Percentiles rank a stretch among this genome's conserved stretches.
phyloP scores from a whole-genome alignment of 2,113 vertebrate species.

The Megaceryle torquata region DNA sequence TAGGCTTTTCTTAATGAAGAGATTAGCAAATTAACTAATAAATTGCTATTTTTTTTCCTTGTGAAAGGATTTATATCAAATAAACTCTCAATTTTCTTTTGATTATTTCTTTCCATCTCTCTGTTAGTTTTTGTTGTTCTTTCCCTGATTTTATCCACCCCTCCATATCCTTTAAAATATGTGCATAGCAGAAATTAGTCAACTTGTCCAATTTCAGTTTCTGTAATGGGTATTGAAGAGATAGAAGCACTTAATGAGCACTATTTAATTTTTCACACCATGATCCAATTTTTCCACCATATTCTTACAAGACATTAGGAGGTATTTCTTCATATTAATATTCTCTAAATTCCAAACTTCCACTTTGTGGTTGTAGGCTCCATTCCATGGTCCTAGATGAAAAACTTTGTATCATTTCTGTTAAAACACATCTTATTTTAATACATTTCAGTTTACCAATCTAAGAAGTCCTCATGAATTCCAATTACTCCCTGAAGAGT shows the following conservation, averaged over 20 bases:
- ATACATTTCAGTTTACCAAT: not conserved
- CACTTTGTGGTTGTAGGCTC: not conserved
- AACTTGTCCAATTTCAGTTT: not conserved
- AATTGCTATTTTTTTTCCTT: not conserved
- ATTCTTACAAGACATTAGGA: not conserved
- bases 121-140: not conserved
- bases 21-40: not conserved
- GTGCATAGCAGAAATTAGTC: not conserved
- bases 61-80: not conserved
- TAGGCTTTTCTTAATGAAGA: not conserved
- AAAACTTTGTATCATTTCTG: not conserved
- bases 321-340: not conserved
- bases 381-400: not conserved
- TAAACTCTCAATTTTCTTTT: not conserved
- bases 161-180: not conserved
- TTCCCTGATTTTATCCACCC: not conserved
- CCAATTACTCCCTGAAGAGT: not conserved
- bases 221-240: not conserved
- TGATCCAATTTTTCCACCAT: not conserved
- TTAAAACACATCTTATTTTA: not conserved
- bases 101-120: not conserved
- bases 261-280: not conserved
- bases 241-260: not conserved
- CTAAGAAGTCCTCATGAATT: not conserved
- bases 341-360: not conserved